Base-by-base conservation (phyloP, 2,797 vertebrate species). In the Atherinosoma microstoma region DNA sequence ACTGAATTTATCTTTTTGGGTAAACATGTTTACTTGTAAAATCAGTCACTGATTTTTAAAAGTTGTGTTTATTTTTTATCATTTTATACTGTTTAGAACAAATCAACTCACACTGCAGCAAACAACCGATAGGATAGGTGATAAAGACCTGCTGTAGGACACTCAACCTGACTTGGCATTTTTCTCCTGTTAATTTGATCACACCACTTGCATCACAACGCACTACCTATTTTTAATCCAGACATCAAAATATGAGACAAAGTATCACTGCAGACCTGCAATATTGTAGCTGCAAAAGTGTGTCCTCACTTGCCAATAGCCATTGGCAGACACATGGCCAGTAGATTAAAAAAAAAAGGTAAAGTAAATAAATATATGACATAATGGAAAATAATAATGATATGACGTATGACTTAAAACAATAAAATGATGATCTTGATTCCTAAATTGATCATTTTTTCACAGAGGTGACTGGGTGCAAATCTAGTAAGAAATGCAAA, bases 401-500 rank as follows among this genome's bases (percentile, higher is more conserved):
- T 53, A 18, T 29, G 16, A 2, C 22, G 2, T 53, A 18, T 29
- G 16, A 2, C 22, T 2, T 3, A 2, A 13, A 40, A 15, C 8
- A 32, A 35, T 35, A 8, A 35, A 35, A 32, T 0, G 32, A 4
- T 32, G 32, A 32, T 32, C 32, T 32, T 32, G 6, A 32, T 32
- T 32, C 32, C 32, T 2, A 32, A 32, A 35, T 35, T 35, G 9
- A 35, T 10, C 0, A 4, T 35, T 35, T 35, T 8, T 8, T 5
- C 34, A 35, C 34, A 35, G 34, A 35, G 34, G 34, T 35, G 34
- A 32, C 30, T 32, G 38, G 4, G 36, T 54, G 56, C 27, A 34
- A 20, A 58, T 27, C 13, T 38, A 40, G 29, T 49, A 40, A 64
- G 27, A 53, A 62, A 45, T 58, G 35, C 60, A 68, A 36, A 73